Evolutionary conservation across 1,140 invertebrate genomes (phyloP).

Genomic region (Ooceraea biroi): DNA sequence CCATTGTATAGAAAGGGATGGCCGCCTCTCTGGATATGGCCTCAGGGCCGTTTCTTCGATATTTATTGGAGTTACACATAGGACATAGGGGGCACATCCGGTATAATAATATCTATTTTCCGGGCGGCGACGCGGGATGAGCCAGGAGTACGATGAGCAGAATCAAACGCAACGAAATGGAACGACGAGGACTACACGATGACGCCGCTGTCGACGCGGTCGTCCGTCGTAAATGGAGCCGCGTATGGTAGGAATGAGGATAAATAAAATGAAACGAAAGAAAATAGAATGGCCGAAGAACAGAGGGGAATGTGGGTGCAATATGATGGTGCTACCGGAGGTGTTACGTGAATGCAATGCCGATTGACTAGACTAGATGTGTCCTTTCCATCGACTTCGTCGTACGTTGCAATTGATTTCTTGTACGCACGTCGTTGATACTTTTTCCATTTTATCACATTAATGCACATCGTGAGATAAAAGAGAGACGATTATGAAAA

Average conservation of each 20-base stretch:
- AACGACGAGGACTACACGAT: constrained; percentile 62
- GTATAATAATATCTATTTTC: constrained; percentile 83
- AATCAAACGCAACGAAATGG: constrained; percentile 69
- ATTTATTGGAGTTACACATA: constrained; percentile 78
- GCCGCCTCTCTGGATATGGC: constrained; percentile 39
- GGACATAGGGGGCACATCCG: constrained; percentile 68
- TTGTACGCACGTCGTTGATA: neutral
- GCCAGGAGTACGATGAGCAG: constrained; percentile 66
- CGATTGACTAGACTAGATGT: constrained; percentile 45
- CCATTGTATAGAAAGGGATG: constrained; percentile 72
- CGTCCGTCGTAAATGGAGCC: constrained; percentile 65
- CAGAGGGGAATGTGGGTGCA: constrained; percentile 53
- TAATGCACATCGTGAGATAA: neutral
- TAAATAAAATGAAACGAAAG: constrained; percentile 81
- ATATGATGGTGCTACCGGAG: constrained; percentile 60
- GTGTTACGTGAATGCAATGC: constrained; percentile 72
- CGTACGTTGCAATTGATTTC: neutral
- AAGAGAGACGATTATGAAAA: neutral
- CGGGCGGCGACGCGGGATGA: constrained; percentile 77
- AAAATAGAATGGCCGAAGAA: constrained; percentile 74
- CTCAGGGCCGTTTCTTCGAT: constrained; percentile 70
- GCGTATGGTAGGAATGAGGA: constrained; percentile 54
- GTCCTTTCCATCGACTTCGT: constrained; percentile 19
- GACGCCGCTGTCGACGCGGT: constrained; percentile 47
- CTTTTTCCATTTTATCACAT: neutral